Percentiles rank a stretch among this genome's conserved stretches.
These are phyloP conservation scores for Bradynema listronoti DNA, from an alignment of 1,140 invertebrate species.

Conservation along the genomic window DNA sequence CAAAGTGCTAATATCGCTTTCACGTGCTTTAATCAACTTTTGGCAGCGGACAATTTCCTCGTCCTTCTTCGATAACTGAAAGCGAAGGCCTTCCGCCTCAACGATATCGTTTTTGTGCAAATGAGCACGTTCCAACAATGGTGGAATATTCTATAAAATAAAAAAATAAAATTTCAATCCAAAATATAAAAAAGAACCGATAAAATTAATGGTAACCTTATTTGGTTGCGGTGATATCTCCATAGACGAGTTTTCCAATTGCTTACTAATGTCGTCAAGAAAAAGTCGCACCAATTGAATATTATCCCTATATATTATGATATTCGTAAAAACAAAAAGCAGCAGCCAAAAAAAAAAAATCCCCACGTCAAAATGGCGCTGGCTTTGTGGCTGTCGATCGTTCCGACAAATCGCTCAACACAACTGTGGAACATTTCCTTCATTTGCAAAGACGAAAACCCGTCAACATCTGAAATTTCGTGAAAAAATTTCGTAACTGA, in stretches of 20 bases:
- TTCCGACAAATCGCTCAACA: constrained; percentile 48
- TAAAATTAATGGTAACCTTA: constrained; percentile 9
- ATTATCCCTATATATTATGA: not conserved
- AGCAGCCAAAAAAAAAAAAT: not conserved
- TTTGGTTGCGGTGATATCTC: constrained; percentile 32
- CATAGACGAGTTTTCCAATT: constrained; percentile 29
- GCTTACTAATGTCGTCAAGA: constrained; percentile 15
- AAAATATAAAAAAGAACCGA: not conserved
- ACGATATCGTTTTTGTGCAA: constrained; percentile 48
- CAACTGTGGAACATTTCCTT: constrained; percentile 45
- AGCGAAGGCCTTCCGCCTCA: constrained; percentile 52
- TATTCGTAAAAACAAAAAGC: not conserved
- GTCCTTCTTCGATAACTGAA: constrained; percentile 57
- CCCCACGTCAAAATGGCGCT: constrained; percentile 15
- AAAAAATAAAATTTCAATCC: not conserved
- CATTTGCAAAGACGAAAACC: constrained; percentile 39
- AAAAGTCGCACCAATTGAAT: constrained; percentile 11
- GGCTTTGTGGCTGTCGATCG: constrained; percentile 33
- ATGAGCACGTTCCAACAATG: constrained; percentile 49
- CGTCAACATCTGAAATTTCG: constrained; percentile 44
- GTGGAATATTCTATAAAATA: constrained; percentile 21
- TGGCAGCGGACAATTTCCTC: constrained; percentile 45
- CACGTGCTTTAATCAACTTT: constrained; percentile 22
- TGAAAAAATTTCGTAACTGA: not conserved
- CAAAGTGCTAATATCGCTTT: constrained; percentile 28